Conservation (phyloP, 2,797 vertebrate genomes). For the Huso huso region DNA sequence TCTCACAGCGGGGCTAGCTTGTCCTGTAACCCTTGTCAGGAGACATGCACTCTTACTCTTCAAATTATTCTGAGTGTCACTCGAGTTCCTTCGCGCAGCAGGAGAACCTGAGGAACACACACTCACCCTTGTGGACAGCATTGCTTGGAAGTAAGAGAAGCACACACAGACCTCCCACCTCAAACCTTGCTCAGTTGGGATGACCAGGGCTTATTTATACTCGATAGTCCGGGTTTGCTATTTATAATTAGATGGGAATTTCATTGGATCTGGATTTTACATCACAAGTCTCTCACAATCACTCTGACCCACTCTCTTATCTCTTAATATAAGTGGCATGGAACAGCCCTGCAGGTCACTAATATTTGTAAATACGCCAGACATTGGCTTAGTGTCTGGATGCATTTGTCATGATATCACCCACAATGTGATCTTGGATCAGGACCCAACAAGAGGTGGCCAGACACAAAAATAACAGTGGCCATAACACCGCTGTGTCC, state of each 20-base stretch:
- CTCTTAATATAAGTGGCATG: slow-evolving; percentile 12
- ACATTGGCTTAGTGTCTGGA: slow-evolving; percentile 15
- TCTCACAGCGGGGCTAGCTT: slow-evolving; percentile 11
- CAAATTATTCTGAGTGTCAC: neutral
- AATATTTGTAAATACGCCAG: slow-evolving; percentile 24
- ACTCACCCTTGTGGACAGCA: slow-evolving; percentile 22
- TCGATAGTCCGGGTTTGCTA: slow-evolving; percentile 23
- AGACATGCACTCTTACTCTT: slow-evolving; percentile 12
- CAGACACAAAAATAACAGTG: slow-evolving; percentile 19
- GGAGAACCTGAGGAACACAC: neutral
- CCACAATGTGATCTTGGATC: slow-evolving; percentile 9
- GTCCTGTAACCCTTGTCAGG: slow-evolving; percentile 9
- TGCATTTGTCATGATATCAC: slow-evolving; percentile 30
- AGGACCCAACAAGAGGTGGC: slow-evolving; percentile 19
- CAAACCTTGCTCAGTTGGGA: too few relatives aligned
- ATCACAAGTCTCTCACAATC: slow-evolving; percentile 18
- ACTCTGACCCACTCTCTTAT: neutral
- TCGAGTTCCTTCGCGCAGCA: neutral
- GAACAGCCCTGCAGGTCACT: slow-evolving; percentile 16
- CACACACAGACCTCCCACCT: neutral
- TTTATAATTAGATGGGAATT: slow-evolving; percentile 32
- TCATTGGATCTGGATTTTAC: slow-evolving; percentile 13
- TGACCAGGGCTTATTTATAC: slow-evolving; percentile 31
- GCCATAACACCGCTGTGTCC: slow-evolving; percentile 22
- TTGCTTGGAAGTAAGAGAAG: slow-evolving; percentile 16